A percentile compares a stretch with the other conserved stretches of the same genome.
Evolutionary conservation across 1,140 invertebrate species (phyloP).

Genomic region (Pectinophora gossypiella): DNA sequence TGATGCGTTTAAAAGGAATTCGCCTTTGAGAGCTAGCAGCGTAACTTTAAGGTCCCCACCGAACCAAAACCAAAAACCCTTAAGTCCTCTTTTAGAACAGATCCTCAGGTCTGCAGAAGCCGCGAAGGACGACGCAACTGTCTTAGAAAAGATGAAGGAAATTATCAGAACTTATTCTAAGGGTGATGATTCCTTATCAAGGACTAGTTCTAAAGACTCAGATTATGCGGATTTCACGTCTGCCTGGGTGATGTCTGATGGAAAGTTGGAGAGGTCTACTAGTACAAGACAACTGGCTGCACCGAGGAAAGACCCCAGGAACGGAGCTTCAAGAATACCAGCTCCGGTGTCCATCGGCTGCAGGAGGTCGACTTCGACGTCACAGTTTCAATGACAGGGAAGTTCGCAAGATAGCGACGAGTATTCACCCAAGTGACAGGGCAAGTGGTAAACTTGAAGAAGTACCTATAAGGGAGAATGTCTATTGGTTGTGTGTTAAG

Average conservation of each 20-base stretch:
- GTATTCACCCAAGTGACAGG: slow-evolving; percentile 11
- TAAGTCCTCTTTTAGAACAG: slow-evolving; percentile 82
- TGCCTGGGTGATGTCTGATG: slow-evolving; percentile 85
- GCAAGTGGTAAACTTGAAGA: background rate
- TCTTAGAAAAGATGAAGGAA: slow-evolving; percentile 83
- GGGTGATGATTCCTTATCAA: slow-evolving; percentile 62
- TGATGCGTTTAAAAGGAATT: slow-evolving; percentile 78
- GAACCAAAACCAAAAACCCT: slow-evolving; percentile 67
- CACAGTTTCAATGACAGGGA: slow-evolving; percentile 60
- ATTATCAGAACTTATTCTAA: slow-evolving; percentile 80
- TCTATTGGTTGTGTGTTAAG: background rate
- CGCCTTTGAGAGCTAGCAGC: slow-evolving; percentile 78
- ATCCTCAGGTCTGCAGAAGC: slow-evolving; percentile 82
- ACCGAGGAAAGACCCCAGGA: slow-evolving; percentile 77
- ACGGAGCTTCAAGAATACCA: slow-evolving; percentile 74
- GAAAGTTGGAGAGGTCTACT: slow-evolving; percentile 76
- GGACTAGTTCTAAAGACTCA: slow-evolving; percentile 75
- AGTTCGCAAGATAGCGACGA: slow-evolving; percentile 18
- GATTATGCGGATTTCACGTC: slow-evolving; percentile 82
- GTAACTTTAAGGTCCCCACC: slow-evolving; percentile 77
- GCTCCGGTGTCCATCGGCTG: slow-evolving; percentile 74
- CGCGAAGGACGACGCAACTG: slow-evolving; percentile 80
- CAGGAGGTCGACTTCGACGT: slow-evolving; percentile 63
- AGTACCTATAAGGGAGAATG: background rate
- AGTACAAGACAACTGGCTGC: slow-evolving; percentile 67